Conservation (phyloP, 2,797 vertebrate genomes). For the Phyllotis vaccarum region DNA sequence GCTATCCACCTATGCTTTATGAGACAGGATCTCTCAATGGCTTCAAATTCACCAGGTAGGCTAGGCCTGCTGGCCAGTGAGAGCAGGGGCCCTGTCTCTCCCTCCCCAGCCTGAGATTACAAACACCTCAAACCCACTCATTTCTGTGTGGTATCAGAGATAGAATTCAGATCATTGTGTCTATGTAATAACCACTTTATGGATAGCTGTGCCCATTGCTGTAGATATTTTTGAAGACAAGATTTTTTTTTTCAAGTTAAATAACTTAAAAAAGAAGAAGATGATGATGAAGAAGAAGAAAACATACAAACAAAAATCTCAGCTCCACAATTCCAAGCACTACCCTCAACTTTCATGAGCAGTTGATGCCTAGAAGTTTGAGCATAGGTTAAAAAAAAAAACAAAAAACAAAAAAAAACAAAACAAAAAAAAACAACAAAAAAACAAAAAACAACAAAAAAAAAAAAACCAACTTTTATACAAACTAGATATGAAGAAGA, state of each 20-base stretch:
- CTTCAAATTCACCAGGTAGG: not conserved
- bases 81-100: not conserved
- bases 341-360: not conserved
- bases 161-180: too few relatives aligned
- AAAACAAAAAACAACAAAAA: too few relatives aligned
- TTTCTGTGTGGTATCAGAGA: not conserved
- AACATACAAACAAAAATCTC: too few relatives aligned
- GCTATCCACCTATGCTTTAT: not conserved
- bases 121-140: not conserved
- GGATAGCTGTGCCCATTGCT: not conserved
- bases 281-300: too few relatives aligned
- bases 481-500: too few relatives aligned
- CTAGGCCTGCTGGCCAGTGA: not conserved
- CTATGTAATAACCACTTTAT: not conserved
- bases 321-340: not conserved
- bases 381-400: too few relatives aligned
- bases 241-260: slow-evolving; percentile 18
- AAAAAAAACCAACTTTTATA: not conserved
- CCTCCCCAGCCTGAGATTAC: not conserved
- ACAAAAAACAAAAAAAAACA: too few relatives aligned
- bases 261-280: too few relatives aligned
- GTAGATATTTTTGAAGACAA: not conserved
- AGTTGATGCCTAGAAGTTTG: not conserved
- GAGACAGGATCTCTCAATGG: not conserved
- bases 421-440: too few relatives aligned